phyloP scores from a whole-genome alignment of 1,140 invertebrate species.

The Trichonephila inaurata region DNA sequence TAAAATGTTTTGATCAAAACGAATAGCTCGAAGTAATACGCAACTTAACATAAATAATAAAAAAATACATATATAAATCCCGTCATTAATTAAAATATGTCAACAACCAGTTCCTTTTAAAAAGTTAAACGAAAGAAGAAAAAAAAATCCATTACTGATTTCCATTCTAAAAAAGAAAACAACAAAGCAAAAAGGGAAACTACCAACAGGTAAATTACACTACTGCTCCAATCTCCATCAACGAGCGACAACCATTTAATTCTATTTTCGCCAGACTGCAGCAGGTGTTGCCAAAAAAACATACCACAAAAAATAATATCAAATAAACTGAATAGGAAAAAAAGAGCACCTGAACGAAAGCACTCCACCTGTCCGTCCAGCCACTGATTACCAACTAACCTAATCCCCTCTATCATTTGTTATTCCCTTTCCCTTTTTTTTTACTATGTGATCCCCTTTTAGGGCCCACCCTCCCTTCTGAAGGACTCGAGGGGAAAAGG shows the following conservation, averaged over 20 bases:
- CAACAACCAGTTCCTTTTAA: background rate
- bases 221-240: conserved; percentile 1
- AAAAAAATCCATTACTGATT: background rate
- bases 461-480: conserved; percentile 4
- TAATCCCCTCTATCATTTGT: conserved; percentile 25
- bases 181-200: background rate
- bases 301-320: background rate
- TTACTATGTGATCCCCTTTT: background rate
- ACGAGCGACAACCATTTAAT: background rate
- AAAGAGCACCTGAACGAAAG: conserved; percentile 39
- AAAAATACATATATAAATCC: background rate
- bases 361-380: conserved; percentile 44
- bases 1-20: background rate
- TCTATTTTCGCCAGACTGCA: conserved; percentile 27
- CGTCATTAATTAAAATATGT: background rate
- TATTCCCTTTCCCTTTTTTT: background rate
- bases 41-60: too few species aligned
- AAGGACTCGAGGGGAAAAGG: background rate
- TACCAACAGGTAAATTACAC: conserved; percentile 27
- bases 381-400: conserved; percentile 63
- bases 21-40: background rate
- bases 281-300: conserved; percentile 46
- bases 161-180: background rate
- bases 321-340: background rate
- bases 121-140: background rate